Evolutionary conservation across 2,888 invertebrate genomes (phyloP).

Genomic region (Pachymerium ferrugineum): DNA sequence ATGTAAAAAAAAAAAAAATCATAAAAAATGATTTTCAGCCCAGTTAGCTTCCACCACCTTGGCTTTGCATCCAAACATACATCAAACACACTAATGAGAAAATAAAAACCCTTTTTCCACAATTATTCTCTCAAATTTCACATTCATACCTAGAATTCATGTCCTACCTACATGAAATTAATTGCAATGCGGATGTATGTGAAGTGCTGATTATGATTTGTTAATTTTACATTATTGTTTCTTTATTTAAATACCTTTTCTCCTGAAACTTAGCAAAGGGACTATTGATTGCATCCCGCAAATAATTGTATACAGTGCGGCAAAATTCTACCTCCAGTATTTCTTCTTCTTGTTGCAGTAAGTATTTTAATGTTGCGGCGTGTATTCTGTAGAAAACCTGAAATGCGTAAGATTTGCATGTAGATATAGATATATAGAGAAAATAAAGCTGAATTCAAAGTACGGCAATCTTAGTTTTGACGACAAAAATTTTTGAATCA

Average conservation of each 20-base stretch:
- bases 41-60: slow-evolving; percentile 24
- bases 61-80: slow-evolving; percentile 21
- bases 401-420: background rate
- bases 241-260: slow-evolving; percentile 38
- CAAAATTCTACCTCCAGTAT: slow-evolving; percentile 49
- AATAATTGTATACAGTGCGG: slow-evolving; percentile 43
- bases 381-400: slow-evolving; percentile 64
- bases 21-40: background rate
- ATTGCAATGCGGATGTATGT: no score
- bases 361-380: slow-evolving; percentile 78
- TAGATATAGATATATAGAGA: no score
- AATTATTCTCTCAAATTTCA: background rate
- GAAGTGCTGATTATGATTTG: background rate
- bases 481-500: no score
- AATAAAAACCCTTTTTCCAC: background rate
- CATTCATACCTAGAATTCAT: background rate
- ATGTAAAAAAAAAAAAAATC: background rate
- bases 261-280: slow-evolving; percentile 45
- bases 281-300: slow-evolving; percentile 44
- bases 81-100: slow-evolving; percentile 17
- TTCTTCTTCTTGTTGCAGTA: slow-evolving; percentile 70
- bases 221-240: background rate
- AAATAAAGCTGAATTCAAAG: no score
- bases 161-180: no score
- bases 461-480: no score